Conservation (phyloP, 2,797 vertebrate species). For the Tamandua tetradactyla region DNA sequence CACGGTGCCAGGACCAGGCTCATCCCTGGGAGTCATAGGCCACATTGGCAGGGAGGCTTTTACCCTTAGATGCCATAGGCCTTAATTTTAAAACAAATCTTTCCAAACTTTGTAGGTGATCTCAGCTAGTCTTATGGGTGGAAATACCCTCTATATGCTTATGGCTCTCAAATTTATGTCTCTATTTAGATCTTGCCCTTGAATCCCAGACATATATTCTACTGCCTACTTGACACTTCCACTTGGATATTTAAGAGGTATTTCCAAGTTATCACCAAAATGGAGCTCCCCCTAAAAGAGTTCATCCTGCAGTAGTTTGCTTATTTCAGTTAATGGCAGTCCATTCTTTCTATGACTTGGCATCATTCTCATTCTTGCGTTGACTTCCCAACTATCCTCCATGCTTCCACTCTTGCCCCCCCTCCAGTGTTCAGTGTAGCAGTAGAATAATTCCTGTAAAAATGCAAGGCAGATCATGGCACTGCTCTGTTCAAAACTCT, state of each 20-base stretch:
- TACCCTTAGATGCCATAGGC: too few relatives aligned
- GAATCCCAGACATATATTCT: neutral
- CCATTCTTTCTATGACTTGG: neutral
- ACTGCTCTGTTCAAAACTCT: neutral
- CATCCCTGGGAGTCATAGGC: too few relatives aligned
- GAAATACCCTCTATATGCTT: neutral
- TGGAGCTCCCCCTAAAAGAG: neutral
- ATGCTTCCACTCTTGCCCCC: neutral
- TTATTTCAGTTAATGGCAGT: neutral
- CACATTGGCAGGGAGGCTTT: too few relatives aligned
- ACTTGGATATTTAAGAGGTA: neutral
- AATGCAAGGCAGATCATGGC: neutral
- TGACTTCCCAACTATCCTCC: neutral
- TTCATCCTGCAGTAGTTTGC: neutral
- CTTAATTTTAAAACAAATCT: constrained; percentile 35
- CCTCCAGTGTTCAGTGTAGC: neutral
- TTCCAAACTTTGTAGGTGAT: neutral
- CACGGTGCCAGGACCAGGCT: too few relatives aligned
- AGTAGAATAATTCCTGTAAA: neutral
- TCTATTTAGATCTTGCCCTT: neutral
- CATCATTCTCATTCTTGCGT: neutral
- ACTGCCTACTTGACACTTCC: neutral
- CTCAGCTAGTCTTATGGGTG: neutral
- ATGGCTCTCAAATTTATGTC: neutral
- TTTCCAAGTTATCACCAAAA: constrained; percentile 24